A percentile compares a stretch with the other conserved stretches of the same genome.
phyloP scores from a whole-genome alignment of 1,140 invertebrate species.

The Antheraea pernyi region DNA sequence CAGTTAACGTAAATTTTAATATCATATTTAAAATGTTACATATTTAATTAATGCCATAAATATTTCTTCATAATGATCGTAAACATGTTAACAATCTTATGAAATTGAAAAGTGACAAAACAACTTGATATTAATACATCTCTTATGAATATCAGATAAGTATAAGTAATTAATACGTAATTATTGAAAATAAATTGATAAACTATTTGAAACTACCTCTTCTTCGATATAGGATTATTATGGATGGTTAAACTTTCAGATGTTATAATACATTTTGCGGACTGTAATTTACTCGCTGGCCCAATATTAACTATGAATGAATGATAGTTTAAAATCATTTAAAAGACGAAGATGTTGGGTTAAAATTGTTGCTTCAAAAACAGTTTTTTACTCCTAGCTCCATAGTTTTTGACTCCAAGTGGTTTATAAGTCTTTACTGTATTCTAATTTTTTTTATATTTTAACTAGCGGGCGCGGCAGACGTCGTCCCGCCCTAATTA shows the following conservation, averaged over 20 bases:
- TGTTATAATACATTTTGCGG: neutral
- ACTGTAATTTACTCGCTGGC: neutral
- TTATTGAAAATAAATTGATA: conserved; percentile 22
- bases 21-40: no score
- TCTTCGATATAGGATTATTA: neutral
- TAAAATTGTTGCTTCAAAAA: no score
- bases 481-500: no score
- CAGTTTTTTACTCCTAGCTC: no score
- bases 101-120: conserved; percentile 33
- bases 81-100: conserved; percentile 21
- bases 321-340: no score
- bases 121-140: conserved; percentile 41
- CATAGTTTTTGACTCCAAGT: no score
- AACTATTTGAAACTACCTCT: conserved; percentile 16
- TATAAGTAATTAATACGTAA: conserved; percentile 40
- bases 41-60: neutral
- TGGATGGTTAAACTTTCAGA: neutral
- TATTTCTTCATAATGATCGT: neutral
- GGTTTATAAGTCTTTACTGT: no score
- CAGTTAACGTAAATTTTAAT: no score
- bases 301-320: no score
- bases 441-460: no score
- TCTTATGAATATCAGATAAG: conserved; percentile 50
- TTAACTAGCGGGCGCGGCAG: no score
- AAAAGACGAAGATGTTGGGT: no score